A percentile compares a stretch with the other conserved stretches of the same genome.
phyloP scores from a whole-genome alignment of 2,113 vertebrate species.

The Gnathonemus longibarbis region DNA sequence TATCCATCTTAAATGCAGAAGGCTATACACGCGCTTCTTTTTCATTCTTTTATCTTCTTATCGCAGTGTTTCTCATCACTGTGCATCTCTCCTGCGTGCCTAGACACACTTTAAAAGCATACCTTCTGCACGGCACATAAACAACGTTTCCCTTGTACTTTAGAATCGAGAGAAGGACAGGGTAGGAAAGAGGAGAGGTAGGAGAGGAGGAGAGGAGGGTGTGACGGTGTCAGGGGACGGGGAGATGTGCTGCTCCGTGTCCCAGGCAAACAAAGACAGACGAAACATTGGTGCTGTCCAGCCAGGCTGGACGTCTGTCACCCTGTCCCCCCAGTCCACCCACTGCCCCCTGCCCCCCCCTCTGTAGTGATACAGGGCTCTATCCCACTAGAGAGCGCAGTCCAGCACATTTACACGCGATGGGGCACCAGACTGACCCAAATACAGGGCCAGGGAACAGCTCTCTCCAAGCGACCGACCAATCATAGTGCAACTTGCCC shows the following conservation, averaged over 20 bases:
- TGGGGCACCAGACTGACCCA: slow-evolving; percentile 13
- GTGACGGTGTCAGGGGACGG: not conserved
- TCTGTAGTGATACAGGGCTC: not conserved
- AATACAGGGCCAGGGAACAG: not conserved
- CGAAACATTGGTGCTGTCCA: not conserved
- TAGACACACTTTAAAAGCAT: not conserved
- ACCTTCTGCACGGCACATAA: not conserved
- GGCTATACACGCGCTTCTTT: not conserved
- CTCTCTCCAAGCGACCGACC: not conserved
- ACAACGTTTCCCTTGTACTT: not conserved
- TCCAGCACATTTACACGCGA: not conserved
- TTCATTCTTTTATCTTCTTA: not conserved
- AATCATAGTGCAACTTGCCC: not conserved
- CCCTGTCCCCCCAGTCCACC: not conserved
- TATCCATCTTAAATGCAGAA: not conserved
- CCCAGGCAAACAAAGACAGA: not conserved
- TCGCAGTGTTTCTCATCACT: not conserved
- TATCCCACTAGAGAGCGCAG: not conserved
- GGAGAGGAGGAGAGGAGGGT: not conserved
- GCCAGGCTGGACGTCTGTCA: slow-evolving; percentile 2
- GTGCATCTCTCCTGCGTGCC: not conserved
- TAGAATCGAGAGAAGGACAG: not conserved
- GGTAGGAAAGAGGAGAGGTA: not conserved
- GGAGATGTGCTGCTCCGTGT: not conserved
- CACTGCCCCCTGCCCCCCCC: not conserved